Conservation (phyloP, 2,797 vertebrate species). For the Cryptoblepharus egeriae region DNA sequence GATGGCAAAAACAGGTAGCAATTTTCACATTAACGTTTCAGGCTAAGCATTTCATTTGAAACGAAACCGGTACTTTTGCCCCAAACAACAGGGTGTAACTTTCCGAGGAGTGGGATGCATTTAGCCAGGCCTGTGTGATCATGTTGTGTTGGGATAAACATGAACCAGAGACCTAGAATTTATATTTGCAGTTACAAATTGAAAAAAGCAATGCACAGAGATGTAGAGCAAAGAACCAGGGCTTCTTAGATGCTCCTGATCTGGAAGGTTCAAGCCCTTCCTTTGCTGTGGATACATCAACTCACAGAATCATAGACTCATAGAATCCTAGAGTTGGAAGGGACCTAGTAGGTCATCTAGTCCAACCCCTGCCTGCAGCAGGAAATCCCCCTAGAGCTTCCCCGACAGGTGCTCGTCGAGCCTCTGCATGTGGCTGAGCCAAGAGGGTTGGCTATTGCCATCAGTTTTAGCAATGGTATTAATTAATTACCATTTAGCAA, state of each 20-base stretch:
- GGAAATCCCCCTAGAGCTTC: no score
- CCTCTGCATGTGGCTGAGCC: background rate
- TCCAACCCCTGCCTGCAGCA: no score
- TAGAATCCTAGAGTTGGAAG: no score
- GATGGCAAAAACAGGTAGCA: constrained; percentile 28
- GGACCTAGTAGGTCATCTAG: no score
- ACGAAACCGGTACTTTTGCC: background rate
- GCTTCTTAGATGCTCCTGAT: background rate
- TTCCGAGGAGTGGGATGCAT: constrained; percentile 5
- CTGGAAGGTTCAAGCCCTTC: background rate
- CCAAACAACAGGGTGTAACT: constrained; percentile 21
- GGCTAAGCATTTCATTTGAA: constrained; percentile 16
- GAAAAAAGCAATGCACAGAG: background rate
- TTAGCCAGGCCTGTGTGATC: background rate
- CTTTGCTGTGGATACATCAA: background rate
- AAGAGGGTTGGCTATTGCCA: background rate
- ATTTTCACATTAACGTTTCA: constrained; percentile 41
- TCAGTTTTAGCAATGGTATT: background rate
- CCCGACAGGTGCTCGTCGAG: no score
- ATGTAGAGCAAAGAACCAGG: background rate
- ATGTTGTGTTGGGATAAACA: constrained; percentile 16
- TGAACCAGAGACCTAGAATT: background rate
- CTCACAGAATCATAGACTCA: no score
- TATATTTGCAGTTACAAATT: background rate
- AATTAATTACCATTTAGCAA: no score